phyloP scores from a whole-genome alignment of 2,113 vertebrate genomes.

The Xenopus borealis region DNA sequence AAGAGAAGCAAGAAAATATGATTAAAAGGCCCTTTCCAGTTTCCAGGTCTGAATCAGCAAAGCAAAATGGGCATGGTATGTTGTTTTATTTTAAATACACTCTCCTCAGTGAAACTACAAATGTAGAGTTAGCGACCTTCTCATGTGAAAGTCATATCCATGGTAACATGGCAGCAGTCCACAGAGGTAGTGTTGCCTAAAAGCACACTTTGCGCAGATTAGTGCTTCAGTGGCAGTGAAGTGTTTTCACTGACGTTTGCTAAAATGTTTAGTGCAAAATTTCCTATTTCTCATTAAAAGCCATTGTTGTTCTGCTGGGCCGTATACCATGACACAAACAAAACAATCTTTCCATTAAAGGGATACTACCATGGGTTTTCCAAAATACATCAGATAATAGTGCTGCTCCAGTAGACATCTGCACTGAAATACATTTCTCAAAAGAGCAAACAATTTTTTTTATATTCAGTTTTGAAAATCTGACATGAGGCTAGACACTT shows the following conservation, averaged over 20 bases:
- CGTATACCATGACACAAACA: too few species aligned
- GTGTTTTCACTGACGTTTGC: constrained; percentile 7
- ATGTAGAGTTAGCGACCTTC: constrained; percentile 36
- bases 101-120: constrained; percentile 19
- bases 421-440: too few species aligned
- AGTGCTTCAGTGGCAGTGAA: constrained; percentile 19
- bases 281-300: neutral
- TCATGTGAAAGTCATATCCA: constrained; percentile 45
- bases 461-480: too few species aligned
- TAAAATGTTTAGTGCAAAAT: neutral
- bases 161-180: constrained; percentile 42
- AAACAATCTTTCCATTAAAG: too few species aligned
- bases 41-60: constrained; percentile 14
- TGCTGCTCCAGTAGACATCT: too few species aligned
- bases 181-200: constrained; percentile 23
- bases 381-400: too few species aligned
- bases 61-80: constrained; percentile 15
- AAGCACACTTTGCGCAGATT: constrained; percentile 19
- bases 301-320: too few species aligned
- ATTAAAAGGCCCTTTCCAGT: too few species aligned
- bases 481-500: too few species aligned
- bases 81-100: constrained; percentile 19
- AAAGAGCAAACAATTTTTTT: too few species aligned
- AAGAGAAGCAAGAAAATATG: too few species aligned
- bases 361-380: too few species aligned